A percentile compares a stretch with the other conserved stretches of the same genome.
Evolutionary conservation across 2,888 invertebrate species (phyloP).

Genomic region (Spilarctia lutea): DNA sequence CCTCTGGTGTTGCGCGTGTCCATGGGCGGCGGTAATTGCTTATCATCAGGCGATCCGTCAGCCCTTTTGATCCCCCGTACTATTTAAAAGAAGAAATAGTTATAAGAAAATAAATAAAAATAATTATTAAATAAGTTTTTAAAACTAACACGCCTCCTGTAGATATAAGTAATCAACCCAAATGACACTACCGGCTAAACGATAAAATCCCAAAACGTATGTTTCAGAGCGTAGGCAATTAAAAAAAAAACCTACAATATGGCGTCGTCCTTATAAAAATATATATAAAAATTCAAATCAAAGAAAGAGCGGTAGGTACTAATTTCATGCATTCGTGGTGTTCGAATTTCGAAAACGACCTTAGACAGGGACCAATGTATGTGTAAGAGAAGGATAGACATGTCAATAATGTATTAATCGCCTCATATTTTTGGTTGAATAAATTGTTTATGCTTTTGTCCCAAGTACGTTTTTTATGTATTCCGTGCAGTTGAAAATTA

Average conservation of each 20-base stretch:
- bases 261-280: constrained; percentile 77
- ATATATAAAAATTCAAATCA: constrained; percentile 78
- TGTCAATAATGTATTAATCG: constrained; percentile 84
- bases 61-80: no score
- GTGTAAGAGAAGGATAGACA: constrained; percentile 52
- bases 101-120: not conserved
- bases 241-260: constrained; percentile 74
- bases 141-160: constrained; percentile 27
- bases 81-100: no score
- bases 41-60: no score
- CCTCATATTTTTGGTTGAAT: constrained; percentile 78
- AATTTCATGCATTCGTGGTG: constrained; percentile 82
- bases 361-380: constrained; percentile 52
- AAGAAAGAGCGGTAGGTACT: constrained; percentile 82
- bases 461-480: constrained; percentile 45
- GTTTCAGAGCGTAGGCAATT: constrained; percentile 61
- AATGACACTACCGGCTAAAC: constrained; percentile 50
- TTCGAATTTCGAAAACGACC: constrained; percentile 80
- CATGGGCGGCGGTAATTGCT: no score
- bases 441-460: constrained; percentile 71
- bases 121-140: not conserved
- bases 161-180: constrained; percentile 41
- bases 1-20: no score
- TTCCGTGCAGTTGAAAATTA: constrained; percentile 29
- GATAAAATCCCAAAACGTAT: constrained; percentile 60